Evolutionary conservation across 2,888 invertebrate species (phyloP).

Genomic region (Nycteola revayana): DNA sequence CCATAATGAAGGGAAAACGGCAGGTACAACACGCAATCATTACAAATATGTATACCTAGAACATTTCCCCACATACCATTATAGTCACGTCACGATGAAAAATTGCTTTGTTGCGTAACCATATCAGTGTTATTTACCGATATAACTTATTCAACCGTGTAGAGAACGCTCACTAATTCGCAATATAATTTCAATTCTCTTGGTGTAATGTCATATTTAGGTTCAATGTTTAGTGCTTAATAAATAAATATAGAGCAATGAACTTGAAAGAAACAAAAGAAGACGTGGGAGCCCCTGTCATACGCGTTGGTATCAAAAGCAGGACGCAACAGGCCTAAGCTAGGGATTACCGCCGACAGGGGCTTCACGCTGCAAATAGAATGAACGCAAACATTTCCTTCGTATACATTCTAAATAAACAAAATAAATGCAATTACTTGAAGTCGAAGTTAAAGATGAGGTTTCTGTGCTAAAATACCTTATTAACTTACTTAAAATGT

Average conservation of each 20-base stretch:
- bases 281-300: constrained; percentile 15
- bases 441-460: constrained; percentile 33
- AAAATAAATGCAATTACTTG: constrained; percentile 49
- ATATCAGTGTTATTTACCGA: neutral
- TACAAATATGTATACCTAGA: no score
- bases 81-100: constrained; percentile 1
- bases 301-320: constrained; percentile 48
- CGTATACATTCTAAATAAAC: constrained; percentile 40
- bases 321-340: constrained; percentile 72
- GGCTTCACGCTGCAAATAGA: constrained; percentile 76
- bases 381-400: constrained; percentile 64
- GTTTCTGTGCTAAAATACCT: no score
- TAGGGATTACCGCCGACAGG: constrained; percentile 67
- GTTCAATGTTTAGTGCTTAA: no score
- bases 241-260: no score
- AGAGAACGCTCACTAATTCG: no score
- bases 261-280: no score
- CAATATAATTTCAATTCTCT: no score
- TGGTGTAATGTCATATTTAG: no score
- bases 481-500: no score
- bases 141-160: constrained; percentile 11
- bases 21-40: no score
- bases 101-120: constrained; percentile 6
- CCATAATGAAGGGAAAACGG: no score
- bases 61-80: neutral